These are phyloP conservation scores for Choreutis nemorana DNA, from an alignment of 2,888 invertebrate genomes.

Conservation along the genomic window DNA sequence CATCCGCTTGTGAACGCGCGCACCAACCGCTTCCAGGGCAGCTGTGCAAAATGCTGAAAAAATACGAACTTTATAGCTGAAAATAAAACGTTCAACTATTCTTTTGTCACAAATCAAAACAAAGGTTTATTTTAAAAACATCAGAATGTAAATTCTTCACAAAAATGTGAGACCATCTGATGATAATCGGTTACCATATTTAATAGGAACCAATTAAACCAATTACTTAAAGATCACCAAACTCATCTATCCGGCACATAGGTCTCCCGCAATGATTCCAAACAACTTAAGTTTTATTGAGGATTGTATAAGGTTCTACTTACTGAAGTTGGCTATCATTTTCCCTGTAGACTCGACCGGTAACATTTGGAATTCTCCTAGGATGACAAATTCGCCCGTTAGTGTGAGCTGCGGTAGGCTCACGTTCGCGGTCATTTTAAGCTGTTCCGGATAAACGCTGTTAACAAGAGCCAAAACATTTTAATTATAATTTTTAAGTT, in stretches of 20 bases:
- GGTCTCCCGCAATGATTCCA: too few relatives aligned
- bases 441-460: constrained; percentile 50
- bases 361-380: constrained; percentile 64
- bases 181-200: background rate
- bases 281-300: too few relatives aligned
- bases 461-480: too few relatives aligned
- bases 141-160: background rate
- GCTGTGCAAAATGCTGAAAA: constrained; percentile 40
- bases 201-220: background rate
- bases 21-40: constrained; percentile 43
- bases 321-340: constrained; percentile 66
- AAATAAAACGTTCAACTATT: too few relatives aligned
- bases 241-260: background rate
- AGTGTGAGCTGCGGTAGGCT: constrained; percentile 45
- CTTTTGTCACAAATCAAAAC: too few relatives aligned
- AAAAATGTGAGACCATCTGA: background rate
- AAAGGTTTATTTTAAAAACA: background rate
- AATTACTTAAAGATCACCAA: background rate
- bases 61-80: too few relatives aligned
- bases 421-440: constrained; percentile 48
- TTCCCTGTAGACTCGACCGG: constrained; percentile 66
- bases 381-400: constrained; percentile 50
- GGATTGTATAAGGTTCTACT: too few relatives aligned
- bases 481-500: too few relatives aligned
- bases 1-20: constrained; percentile 46